Percentiles rank a stretch among this genome's conserved stretches.
Conservation (phyloP, 2,113 vertebrate genomes). For the Hiodon tergisus region DNA sequence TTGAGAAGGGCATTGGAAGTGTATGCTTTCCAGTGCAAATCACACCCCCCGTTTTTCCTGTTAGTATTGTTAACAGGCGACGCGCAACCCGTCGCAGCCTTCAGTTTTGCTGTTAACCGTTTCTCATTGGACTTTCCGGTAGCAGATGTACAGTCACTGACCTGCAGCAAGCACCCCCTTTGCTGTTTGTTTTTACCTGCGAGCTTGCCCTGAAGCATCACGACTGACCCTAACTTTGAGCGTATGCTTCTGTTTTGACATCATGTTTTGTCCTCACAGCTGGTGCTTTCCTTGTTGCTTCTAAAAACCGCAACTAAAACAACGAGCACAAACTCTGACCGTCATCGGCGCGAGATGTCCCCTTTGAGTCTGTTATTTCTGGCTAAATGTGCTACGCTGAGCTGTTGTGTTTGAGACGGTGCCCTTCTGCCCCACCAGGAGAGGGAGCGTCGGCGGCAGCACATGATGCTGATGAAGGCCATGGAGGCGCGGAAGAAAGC, state of each 20-base stretch:
- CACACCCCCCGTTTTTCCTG: slow-evolving; percentile 47
- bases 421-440: slow-evolving; percentile 76
- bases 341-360: slow-evolving; percentile 32
- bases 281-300: slow-evolving; percentile 80
- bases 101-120: slow-evolving; percentile 15
- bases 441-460: slow-evolving; percentile 91
- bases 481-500: slow-evolving; percentile 98
- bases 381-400: slow-evolving; percentile 21
- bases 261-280: slow-evolving; percentile 68
- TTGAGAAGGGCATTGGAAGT: not conserved
- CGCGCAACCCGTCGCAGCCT: slow-evolving; percentile 16
- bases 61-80: not conserved
- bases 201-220: slow-evolving; percentile 75
- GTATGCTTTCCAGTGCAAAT: not conserved
- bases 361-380: slow-evolving; percentile 19
- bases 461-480: slow-evolving; percentile 98
- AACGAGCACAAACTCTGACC: slow-evolving; percentile 29
- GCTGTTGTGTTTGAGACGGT: slow-evolving; percentile 38
- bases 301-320: slow-evolving; percentile 61
- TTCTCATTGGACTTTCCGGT: slow-evolving; percentile 39
- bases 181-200: slow-evolving; percentile 64
- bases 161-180: slow-evolving; percentile 75
- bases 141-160: slow-evolving; percentile 76
- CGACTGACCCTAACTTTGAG: slow-evolving; percentile 75
- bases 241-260: slow-evolving; percentile 70